These are phyloP conservation scores for Acanthopagrus latus DNA, from an alignment of 2,797 vertebrate genomes.

Conservation along the genomic window DNA sequence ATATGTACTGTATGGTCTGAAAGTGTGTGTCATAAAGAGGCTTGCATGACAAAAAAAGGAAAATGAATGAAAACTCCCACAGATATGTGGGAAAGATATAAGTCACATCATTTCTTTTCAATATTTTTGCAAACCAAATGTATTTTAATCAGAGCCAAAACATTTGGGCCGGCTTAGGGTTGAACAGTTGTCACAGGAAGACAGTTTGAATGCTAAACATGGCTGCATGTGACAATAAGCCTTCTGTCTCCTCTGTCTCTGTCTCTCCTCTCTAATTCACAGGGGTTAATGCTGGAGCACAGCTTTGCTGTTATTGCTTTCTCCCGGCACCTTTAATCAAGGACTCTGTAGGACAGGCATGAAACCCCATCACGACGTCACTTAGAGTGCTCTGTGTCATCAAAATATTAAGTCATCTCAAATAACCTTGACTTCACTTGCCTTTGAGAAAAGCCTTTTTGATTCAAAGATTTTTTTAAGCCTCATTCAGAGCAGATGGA, in stretches of 20 bases:
- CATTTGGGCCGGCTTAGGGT: slow-evolving; percentile 50
- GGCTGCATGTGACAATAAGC: slow-evolving; percentile 67
- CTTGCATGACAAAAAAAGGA: neutral
- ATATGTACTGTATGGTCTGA: neutral
- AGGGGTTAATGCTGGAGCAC: slow-evolving; percentile 66
- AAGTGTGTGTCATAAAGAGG: neutral
- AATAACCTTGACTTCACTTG: slow-evolving; percentile 67
- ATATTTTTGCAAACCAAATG: slow-evolving; percentile 59
- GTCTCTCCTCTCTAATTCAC: slow-evolving; percentile 55
- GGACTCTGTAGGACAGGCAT: slow-evolving; percentile 75
- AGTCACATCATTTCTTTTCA: slow-evolving; percentile 55
- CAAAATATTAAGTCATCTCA: slow-evolving; percentile 66
- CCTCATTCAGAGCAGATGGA: slow-evolving; percentile 29
- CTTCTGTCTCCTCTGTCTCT: slow-evolving; percentile 61
- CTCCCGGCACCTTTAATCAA: slow-evolving; percentile 75
- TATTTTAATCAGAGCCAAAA: slow-evolving; percentile 48
- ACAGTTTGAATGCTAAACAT: slow-evolving; percentile 74
- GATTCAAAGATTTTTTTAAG: slow-evolving; percentile 40
- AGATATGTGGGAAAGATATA: slow-evolving; percentile 18
- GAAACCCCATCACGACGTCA: slow-evolving; percentile 47
- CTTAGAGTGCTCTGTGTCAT: slow-evolving; percentile 53
- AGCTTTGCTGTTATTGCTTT: slow-evolving; percentile 68
- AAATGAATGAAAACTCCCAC: neutral
- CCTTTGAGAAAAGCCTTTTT: slow-evolving; percentile 45
- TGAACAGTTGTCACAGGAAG: slow-evolving; percentile 67